Base-by-base conservation (phyloP, 2,113 vertebrate species). In the Rhinolophus ferrumequinum region DNA sequence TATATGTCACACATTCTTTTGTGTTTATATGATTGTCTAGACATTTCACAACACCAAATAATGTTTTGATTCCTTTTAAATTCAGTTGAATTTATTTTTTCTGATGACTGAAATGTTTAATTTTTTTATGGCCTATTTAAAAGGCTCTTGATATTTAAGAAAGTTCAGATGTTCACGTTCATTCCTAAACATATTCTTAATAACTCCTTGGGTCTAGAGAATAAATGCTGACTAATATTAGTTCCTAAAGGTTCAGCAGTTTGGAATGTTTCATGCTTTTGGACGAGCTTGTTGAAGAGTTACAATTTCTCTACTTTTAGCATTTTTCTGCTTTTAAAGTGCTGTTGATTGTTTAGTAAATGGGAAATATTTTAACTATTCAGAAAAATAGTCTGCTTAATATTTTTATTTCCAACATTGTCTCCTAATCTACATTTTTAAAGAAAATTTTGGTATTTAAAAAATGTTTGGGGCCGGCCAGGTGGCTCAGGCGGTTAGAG, bases 301-400 rank as follows among this genome's bases (percentile, higher is more conserved):
- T 88, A 70, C 5, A 92, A 2, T 88, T 96, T 82, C 47, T 97
- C 35, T 24, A 72, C 5, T 75, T 90, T 38, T 52, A 89, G n/a
- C 5, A 15, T 96, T 94, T 86, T 90, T 30, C 66, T 38, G 5
- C 87, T 96, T 93, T 16, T 47, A 30, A 96, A 13, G 87, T 97
- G 2, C 24, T 92, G 47, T 84, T 35, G 69, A 77, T 90, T 87
- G 70, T 82, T 94, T 28, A 56, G 26, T 93, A 89, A 64, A 50
- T 70, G 13, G 58, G 28, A 76, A 95, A 80, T 14, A 30, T 86
- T 76, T 81, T 79, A 70, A 81, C 30, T 80, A 24, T 24, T 90
- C 56, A 79, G 30, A 86, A 76, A 73, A 81, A 88, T 82, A 86
- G 8, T 64, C 26, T 88, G 28, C 47, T 72, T 96, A 6, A 72